These are phyloP conservation scores for Cephus cinctus DNA, from an alignment of 1,140 invertebrate genomes.

Conservation along the genomic window DNA sequence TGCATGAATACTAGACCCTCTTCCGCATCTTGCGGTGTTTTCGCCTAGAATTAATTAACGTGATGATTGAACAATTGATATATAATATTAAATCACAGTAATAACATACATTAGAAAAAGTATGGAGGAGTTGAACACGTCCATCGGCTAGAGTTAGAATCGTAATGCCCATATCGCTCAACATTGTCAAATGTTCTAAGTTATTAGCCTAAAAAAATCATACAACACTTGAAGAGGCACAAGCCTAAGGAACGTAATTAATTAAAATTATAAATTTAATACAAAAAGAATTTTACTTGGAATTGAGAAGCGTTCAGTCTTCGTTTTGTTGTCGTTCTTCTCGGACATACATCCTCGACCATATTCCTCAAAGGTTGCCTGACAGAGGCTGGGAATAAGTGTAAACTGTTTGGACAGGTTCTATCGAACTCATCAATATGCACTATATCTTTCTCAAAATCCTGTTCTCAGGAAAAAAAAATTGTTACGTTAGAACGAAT, in stretches of 20 bases:
- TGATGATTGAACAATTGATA: conserved; percentile 4
- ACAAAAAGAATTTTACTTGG: conserved; percentile 51
- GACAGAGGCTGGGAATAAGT: conserved; percentile 78
- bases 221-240: conserved; percentile 11
- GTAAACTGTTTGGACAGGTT: conserved; percentile 83
- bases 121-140: conserved; percentile 86
- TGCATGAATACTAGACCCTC: conserved; percentile 95
- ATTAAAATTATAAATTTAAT: neutral
- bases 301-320: conserved; percentile 74
- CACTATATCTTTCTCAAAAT: conserved; percentile 59
- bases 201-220: conserved; percentile 68
- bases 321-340: conserved; percentile 57
- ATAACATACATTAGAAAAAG: conserved; percentile 71
- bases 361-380: conserved; percentile 79
- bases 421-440: conserved; percentile 61
- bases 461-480: conserved; percentile 47
- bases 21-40: conserved; percentile 80
- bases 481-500: too few relatives aligned
- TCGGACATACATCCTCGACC: conserved; percentile 79
- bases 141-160: conserved; percentile 87
- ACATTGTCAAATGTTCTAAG: conserved; percentile 82
- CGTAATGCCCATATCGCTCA: conserved; percentile 93
- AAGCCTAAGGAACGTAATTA: too few relatives aligned
- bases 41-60: conserved; percentile 65
- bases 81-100: conserved; percentile 9